Conservation (phyloP, 2,113 vertebrate genomes). For the Hippolais icterina region DNA sequence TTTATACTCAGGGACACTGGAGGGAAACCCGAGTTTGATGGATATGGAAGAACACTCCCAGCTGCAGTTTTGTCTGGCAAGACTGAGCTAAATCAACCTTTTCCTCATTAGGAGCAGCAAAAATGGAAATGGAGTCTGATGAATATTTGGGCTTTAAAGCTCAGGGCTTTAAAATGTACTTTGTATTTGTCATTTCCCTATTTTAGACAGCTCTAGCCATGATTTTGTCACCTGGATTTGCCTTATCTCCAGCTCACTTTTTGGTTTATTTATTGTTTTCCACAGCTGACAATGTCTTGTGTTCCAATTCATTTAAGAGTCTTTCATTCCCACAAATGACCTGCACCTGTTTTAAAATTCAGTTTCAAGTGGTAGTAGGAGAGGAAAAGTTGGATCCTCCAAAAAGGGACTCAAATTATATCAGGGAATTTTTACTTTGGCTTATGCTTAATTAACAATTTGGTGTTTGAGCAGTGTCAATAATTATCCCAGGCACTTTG, state of each 20-base stretch:
- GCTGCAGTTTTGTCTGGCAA: not conserved
- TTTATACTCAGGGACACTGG: not conserved
- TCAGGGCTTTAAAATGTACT: not conserved
- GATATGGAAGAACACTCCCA: not conserved
- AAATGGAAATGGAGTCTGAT: not conserved
- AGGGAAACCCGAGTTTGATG: not conserved
- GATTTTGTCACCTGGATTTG: not conserved
- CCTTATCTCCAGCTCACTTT: not conserved
- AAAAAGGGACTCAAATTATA: not conserved
- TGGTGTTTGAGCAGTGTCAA: not conserved
- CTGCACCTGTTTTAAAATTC: not conserved
- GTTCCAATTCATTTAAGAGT: not conserved
- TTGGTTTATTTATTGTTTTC: constrained; percentile 48
- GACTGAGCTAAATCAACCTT: constrained; percentile 2
- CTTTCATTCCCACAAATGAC: not conserved
- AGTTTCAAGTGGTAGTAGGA: not conserved
- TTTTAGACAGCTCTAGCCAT: not conserved
- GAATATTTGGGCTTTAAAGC: not conserved
- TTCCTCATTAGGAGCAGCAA: not conserved
- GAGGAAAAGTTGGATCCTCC: not conserved
- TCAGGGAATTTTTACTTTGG: not conserved
- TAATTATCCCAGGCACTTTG: not conserved
- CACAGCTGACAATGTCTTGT: not conserved
- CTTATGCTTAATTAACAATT: not conserved
- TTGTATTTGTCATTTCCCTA: not conserved